These are phyloP conservation scores for Perizoma affinitatum DNA, from an alignment of 2,888 invertebrate species.

Conservation along the genomic window DNA sequence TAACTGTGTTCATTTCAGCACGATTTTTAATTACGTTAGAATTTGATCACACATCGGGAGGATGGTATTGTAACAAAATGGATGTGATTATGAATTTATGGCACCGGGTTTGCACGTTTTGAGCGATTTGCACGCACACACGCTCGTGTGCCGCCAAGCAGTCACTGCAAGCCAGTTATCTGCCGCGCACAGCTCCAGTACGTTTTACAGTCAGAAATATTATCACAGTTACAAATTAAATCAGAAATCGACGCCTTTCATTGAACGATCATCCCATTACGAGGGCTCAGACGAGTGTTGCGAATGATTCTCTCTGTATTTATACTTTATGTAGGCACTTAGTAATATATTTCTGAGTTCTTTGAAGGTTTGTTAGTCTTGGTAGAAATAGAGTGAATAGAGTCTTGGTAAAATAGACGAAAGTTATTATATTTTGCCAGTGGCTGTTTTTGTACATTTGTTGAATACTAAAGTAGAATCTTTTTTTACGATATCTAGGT, in stretches of 20 bases:
- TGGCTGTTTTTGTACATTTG: conserved; percentile 25
- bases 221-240: conserved; percentile 61
- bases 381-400: conserved; percentile 29
- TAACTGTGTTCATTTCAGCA: too few relatives aligned
- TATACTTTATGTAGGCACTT: conserved; percentile 35
- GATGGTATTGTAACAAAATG: conserved; percentile 44
- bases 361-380: conserved; percentile 35
- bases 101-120: conserved; percentile 48
- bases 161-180: conserved; percentile 64
- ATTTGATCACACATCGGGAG: conserved; percentile 24
- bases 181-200: conserved; percentile 50
- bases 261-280: conserved; percentile 52
- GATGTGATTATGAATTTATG: conserved; percentile 44
- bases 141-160: conserved; percentile 46
- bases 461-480: conserved; percentile 26
- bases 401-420: too few relatives aligned
- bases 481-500: background rate
- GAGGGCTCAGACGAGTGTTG: conserved; percentile 43
- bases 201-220: conserved; percentile 48
- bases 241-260: conserved; percentile 59
- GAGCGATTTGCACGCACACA: conserved; percentile 49
- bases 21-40: conserved; percentile 19
- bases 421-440: conserved; percentile 33
- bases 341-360: conserved; percentile 34
- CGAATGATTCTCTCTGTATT: conserved; percentile 46